phyloP scores from a whole-genome alignment of 1,140 invertebrate species.

The Bombyx mandarina region DNA sequence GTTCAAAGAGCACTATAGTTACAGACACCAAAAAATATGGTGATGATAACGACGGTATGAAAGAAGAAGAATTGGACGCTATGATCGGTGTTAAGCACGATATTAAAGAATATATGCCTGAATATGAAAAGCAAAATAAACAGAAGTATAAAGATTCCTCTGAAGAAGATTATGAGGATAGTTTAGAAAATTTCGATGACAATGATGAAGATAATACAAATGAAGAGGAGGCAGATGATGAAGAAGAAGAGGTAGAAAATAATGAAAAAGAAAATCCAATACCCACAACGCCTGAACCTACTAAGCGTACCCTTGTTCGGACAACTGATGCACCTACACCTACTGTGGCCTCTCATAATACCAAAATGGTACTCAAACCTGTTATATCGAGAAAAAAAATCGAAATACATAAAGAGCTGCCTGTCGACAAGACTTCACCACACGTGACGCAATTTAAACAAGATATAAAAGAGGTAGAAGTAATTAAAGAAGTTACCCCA shows the following conservation, averaged over 20 bases:
- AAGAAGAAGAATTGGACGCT: constrained; percentile 48
- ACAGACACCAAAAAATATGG: constrained; percentile 56
- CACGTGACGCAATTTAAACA: constrained; percentile 52
- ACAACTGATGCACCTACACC: constrained; percentile 40
- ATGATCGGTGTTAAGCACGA: constrained; percentile 50
- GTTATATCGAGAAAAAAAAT: constrained; percentile 43
- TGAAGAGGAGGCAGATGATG: constrained; percentile 8
- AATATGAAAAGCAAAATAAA: constrained; percentile 42
- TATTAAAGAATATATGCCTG: constrained; percentile 50
- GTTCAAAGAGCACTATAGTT: constrained; percentile 47
- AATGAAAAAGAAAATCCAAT: constrained; percentile 12
- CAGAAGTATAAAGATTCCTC: constrained; percentile 13
- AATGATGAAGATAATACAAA: constrained; percentile 15
- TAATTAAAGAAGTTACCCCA: constrained; percentile 51
- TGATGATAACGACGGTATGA: constrained; percentile 46
- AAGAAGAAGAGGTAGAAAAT: constrained; percentile 13
- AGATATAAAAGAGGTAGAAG: constrained; percentile 62
- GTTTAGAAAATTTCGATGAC: constrained; percentile 19
- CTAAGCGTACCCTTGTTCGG: constrained; percentile 33
- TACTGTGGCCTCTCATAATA: constrained; percentile 29
- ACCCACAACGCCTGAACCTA: constrained; percentile 39
- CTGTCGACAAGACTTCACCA: constrained; percentile 39
- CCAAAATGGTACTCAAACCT: constrained; percentile 30
- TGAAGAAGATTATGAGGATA: constrained; percentile 22
- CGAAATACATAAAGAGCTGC: constrained; percentile 57